Evolutionary conservation across 2,888 invertebrate genomes (phyloP).

Genomic region (Mamestra brassicae): DNA sequence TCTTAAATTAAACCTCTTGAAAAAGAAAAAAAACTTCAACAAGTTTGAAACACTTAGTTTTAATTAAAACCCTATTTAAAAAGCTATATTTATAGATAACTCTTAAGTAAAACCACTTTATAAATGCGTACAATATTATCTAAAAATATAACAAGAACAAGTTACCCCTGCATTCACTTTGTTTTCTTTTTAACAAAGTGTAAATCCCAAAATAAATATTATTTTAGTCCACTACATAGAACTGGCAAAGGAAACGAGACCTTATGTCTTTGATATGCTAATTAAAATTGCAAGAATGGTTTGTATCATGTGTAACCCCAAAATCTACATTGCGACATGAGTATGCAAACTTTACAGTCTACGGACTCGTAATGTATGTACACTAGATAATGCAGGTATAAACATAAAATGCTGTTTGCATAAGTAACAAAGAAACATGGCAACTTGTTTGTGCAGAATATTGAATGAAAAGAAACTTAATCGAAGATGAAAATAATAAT

Average conservation of each 20-base stretch:
- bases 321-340: slow-evolving; percentile 61
- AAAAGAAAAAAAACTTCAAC: slow-evolving; percentile 16
- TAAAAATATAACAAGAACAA: slow-evolving; percentile 60
- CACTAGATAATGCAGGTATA: slow-evolving; percentile 57
- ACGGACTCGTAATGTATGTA: slow-evolving; percentile 29
- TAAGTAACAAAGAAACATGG: slow-evolving; percentile 13
- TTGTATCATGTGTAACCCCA: slow-evolving; percentile 39
- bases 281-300: slow-evolving; percentile 35
- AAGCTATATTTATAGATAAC: slow-evolving; percentile 50
- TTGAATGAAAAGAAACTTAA: slow-evolving; percentile 6
- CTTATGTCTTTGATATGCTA: slow-evolving; percentile 13
- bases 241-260: slow-evolving; percentile 19
- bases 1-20: slow-evolving; percentile 45
- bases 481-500: neutral
- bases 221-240: slow-evolving; percentile 42
- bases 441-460: neutral
- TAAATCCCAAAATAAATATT: slow-evolving; percentile 66
- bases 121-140: slow-evolving; percentile 51
- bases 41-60: slow-evolving; percentile 39
- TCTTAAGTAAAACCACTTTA: slow-evolving; percentile 54
- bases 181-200: slow-evolving; percentile 63
- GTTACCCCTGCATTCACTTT: slow-evolving; percentile 64
- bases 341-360: slow-evolving; percentile 57
- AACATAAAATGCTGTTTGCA: slow-evolving; percentile 18
- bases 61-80: slow-evolving; percentile 51